Evolutionary conservation across 1,140 invertebrate species (phyloP).

Genomic region (Bombus pascuorum): DNA sequence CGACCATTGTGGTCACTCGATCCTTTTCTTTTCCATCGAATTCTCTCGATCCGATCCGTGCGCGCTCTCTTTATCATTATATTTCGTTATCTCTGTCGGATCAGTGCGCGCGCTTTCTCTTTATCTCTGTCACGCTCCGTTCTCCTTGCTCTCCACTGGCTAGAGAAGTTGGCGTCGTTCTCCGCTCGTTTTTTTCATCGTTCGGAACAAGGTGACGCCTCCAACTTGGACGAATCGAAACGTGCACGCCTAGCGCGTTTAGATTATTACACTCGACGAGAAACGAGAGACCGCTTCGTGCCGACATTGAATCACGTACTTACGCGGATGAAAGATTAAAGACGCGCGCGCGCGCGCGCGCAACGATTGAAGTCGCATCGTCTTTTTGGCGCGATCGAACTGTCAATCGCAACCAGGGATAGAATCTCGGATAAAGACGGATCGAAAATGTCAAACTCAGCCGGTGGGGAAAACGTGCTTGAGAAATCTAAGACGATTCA

Average conservation of each 20-base stretch:
- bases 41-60: not conserved
- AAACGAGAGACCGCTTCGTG: slow-evolving; percentile 2
- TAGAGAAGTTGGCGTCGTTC: not conserved
- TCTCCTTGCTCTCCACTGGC: not conserved
- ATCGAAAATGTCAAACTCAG: slow-evolving; percentile 44
- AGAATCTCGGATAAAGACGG: slow-evolving; percentile 30
- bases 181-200: not conserved
- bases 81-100: not conserved
- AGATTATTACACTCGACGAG: slow-evolving; percentile 38
- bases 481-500: slow-evolving; percentile 32
- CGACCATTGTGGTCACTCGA: slow-evolving; percentile 34
- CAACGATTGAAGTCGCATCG: slow-evolving; percentile 1
- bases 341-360: not conserved
- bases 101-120: slow-evolving; percentile 14
- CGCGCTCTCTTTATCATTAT: not conserved
- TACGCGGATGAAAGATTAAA: slow-evolving; percentile 49
- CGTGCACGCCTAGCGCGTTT: slow-evolving; percentile 15
- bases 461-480: not conserved
- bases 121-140: not conserved
- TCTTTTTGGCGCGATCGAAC: slow-evolving; percentile 36
- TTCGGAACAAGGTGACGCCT: slow-evolving; percentile 9
- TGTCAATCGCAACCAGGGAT: slow-evolving; percentile 19
- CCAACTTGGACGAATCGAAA: slow-evolving; percentile 35
- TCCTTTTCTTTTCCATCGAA: slow-evolving; percentile 34
- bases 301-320: slow-evolving; percentile 38